Base-by-base conservation (phyloP, 2,113 vertebrate species). In the Ornithorhynchus anatinus region DNA sequence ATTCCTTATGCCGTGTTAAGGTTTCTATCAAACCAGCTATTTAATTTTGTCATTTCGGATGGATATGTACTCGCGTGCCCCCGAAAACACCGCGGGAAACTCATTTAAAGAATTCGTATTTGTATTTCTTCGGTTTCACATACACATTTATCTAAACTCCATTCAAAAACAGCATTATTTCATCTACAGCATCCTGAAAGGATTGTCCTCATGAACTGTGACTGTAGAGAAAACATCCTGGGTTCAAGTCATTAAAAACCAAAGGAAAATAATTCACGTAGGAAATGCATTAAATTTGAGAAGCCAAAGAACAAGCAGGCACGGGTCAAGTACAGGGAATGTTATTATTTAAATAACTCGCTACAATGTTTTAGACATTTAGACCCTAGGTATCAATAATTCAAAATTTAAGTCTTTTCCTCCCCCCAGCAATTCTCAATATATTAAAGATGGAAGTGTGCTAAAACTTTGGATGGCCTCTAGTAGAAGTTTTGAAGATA, bases 401-500 rank as follows among this genome's bases (percentile, higher is more conserved):
- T 82, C 57, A 44, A 83, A 89, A 25, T 77, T 71, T 63, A 43
- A 47, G 52, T 33, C 65, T 79, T 37, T 53, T 65, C 59, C 78
- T 59, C n/a, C n/a, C n/a, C n/a, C n/a, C n/a, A n/a, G n/a, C n/a
- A n/a, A n/a, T n/a, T n/a, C n/a, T n/a, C n/a, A n/a, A n/a, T n/a
- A n/a, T n/a, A n/a, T n/a, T n/a, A n/a, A n/a, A n/a, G n/a, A n/a
- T n/a, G n/a, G n/a, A n/a, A n/a, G n/a, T n/a, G n/a, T n/a, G n/a
- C n/a, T n/a, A n/a, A n/a, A n/a, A n/a, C n/a, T n/a, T n/a, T n/a
- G n/a, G n/a, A n/a, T n/a, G n/a, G n/a, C n/a, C n/a, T n/a, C n/a
- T n/a, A n/a, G n/a, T n/a, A n/a, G n/a, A n/a, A n/a, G n/a, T n/a
- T n/a, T n/a, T n/a, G n/a, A n/a, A n/a, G n/a, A n/a, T n/a, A n/a